Percentiles rank a stretch among this genome's conserved stretches.
Conservation (phyloP, 2,113 vertebrate species). For the Micromys minutus region DNA sequence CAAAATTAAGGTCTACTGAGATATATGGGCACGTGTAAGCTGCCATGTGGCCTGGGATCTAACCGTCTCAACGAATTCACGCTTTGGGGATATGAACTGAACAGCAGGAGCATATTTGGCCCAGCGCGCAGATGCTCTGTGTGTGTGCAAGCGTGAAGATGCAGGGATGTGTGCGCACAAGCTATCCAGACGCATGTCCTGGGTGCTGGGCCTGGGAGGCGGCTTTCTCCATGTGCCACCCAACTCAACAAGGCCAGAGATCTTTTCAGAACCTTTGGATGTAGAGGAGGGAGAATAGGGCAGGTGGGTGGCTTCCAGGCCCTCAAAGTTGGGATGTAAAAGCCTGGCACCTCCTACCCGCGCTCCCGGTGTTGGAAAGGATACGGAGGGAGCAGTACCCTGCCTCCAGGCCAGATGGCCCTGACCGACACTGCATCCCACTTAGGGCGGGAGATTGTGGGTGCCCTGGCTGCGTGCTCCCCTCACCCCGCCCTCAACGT, state of each 20-base stretch:
- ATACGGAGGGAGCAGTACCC: not conserved
- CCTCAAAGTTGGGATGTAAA: slow-evolving; percentile 56
- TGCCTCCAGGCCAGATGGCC: not conserved
- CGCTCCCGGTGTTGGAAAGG: not conserved
- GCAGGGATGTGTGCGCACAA: not conserved
- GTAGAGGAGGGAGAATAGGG: no score
- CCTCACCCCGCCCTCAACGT: not conserved
- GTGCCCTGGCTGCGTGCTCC: not conserved
- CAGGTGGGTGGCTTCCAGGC: not conserved
- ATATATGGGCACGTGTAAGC: not conserved
- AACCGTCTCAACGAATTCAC: slow-evolving; percentile 36
- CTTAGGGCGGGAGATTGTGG: not conserved
- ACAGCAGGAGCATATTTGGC: not conserved
- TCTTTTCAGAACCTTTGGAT: not conserved
- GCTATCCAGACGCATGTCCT: not conserved
- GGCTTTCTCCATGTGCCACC: not conserved
- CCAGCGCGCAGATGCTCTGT: not conserved
- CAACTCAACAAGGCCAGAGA: not conserved
- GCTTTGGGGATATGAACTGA: not conserved
- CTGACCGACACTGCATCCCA: not conserved
- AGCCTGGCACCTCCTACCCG: not conserved
- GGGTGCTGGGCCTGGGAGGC: slow-evolving; percentile 13
- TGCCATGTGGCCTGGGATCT: not conserved
- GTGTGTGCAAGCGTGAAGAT: not conserved
- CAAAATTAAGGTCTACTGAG: not conserved